Evolutionary conservation across 1,140 invertebrate species (phyloP), one percentile per base, ranked within the genome.

Genomic region (Eriocheir sinensis): DNA sequence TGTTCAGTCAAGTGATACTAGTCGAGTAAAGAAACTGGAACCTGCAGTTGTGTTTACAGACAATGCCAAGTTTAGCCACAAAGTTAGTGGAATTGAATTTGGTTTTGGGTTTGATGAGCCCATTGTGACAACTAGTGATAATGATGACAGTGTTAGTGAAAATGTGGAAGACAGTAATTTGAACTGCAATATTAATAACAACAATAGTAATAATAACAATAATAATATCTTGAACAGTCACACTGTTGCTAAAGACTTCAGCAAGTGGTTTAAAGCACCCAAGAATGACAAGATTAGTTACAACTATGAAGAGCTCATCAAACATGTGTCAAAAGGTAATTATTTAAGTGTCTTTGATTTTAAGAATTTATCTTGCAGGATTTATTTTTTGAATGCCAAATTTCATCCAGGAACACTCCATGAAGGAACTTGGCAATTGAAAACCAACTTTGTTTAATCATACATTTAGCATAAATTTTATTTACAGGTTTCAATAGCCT

Each of bases 261-360:
- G 92, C 41, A 95, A 95, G 81, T 93, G 88, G 38, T 95, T 93
- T 72, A 81, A 95, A 36, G 95, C 95, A 41, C 95, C 95, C 36
- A 93, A 91, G 72, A 95, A 95, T 91, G 95, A 95, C 83, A 91
- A 86, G 38, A 93, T 95, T 30, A 95, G 72, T 83, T 95, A 91
- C 80, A 95, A 95, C 92, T 95, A 95, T 85, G 95, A 95, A 91
- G 95, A 93, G 34, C 95, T 95, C 79, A 93, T 90, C 85, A 95
- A 89, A 95, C 95, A 95, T 86, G 86, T 95, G 44, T 93, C 92
- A 41, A 93, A 95, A 85, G 92, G 95, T 95, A 93, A 95, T 38
- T 92, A 60, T 60, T n/a, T n/a, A n/a, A n/a, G n/a, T n/a, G n/a
- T n/a, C n/a, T n/a, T n/a, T n/a, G n/a, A n/a, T n/a, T n/a, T n/a